Evolutionary conservation across 2,888 invertebrate species (phyloP).

Genomic region (Campoletis raptor): DNA sequence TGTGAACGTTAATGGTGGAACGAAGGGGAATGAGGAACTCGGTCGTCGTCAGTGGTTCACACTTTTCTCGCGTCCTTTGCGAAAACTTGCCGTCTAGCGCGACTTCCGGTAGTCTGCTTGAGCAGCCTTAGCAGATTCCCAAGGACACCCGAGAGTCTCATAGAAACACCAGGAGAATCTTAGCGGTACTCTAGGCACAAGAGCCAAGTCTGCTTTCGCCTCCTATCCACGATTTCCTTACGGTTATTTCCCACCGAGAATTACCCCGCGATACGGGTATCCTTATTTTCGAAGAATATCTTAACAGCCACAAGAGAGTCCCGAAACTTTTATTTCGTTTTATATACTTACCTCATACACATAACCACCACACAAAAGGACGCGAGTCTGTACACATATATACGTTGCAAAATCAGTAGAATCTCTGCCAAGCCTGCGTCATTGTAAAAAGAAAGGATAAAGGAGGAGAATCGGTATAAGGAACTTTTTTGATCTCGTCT

Average conservation of each 20-base stretch:
- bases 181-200: conserved; percentile 75
- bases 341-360: conserved; percentile 15
- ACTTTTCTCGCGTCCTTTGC: conserved; percentile 58
- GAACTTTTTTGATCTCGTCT: conserved; percentile 62
- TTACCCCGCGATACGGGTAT: conserved; percentile 81
- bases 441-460: conserved; percentile 62
- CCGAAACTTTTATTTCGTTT: conserved; percentile 33
- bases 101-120: conserved; percentile 48
- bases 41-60: conserved; percentile 53
- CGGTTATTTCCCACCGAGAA: conserved; percentile 83
- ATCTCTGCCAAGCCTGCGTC: conserved; percentile 46
- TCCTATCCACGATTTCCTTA: conserved; percentile 80
- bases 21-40: conserved; percentile 27
- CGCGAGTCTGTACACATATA: background rate
- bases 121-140: conserved; percentile 78
- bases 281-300: conserved; percentile 82
- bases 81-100: conserved; percentile 41
- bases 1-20: conserved; percentile 63
- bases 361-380: conserved; percentile 1
- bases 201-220: conserved; percentile 25
- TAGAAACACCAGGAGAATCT: conserved; percentile 79
- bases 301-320: conserved; percentile 76
- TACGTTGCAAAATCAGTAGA: conserved; percentile 27
- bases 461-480: conserved; percentile 44
- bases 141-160: conserved; percentile 82